These are phyloP conservation scores for Camponotus vicinus DNA, from an alignment of 1,140 invertebrate species.

Conservation along the genomic window DNA sequence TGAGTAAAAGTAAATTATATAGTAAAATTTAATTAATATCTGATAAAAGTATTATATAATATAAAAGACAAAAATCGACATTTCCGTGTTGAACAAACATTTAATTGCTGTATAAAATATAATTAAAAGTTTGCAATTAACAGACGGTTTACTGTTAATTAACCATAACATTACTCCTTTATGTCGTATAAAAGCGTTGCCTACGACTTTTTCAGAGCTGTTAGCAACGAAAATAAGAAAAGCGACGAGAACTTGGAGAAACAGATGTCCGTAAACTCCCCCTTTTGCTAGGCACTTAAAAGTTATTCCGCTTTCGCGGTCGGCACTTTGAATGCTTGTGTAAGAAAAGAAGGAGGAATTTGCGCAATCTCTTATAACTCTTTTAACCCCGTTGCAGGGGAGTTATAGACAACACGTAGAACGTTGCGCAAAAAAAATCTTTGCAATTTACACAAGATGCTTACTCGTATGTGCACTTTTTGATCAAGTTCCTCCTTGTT, in stretches of 20 bases:
- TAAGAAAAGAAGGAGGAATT: constrained; percentile 27
- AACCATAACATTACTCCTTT: background rate
- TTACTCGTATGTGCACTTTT: background rate
- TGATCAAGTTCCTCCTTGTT: background rate
- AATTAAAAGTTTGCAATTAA: constrained; percentile 36
- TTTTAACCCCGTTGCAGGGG: background rate
- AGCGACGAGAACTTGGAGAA: constrained; percentile 1
- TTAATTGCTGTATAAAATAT: background rate
- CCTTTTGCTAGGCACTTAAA: constrained; percentile 49
- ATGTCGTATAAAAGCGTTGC: background rate
- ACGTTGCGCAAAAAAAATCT: constrained; percentile 24
- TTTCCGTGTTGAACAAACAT: background rate
- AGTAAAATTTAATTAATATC: constrained; percentile 12
- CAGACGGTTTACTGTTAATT: constrained; percentile 42
- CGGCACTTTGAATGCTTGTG: constrained; percentile 23
- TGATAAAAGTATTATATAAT: background rate
- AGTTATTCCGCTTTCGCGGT: constrained; percentile 45
- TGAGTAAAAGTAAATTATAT: background rate
- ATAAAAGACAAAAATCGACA: constrained; percentile 8
- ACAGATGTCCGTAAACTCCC: constrained; percentile 47
- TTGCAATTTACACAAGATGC: background rate
- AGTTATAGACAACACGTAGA: background rate
- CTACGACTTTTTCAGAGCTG: constrained; percentile 18
- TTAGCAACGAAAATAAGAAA: constrained; percentile 44
- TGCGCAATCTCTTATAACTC: constrained; percentile 28